phyloP scores from a whole-genome alignment of 2,113 vertebrate genomes.

The Agelaius phoeniceus region DNA sequence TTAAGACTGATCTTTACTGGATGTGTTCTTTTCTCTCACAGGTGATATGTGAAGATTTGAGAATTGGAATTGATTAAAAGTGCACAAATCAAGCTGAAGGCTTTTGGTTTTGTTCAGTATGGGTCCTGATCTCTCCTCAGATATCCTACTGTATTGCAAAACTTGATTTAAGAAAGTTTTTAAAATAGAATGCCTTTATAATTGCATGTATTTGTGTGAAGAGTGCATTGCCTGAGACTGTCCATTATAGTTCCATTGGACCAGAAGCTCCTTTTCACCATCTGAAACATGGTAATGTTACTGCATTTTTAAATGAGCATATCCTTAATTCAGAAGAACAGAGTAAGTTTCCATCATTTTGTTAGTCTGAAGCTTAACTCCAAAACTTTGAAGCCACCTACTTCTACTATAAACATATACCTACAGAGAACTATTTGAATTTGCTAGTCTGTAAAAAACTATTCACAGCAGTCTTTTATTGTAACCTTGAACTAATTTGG shows the following conservation, averaged over 20 bases:
- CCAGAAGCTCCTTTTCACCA: neutral
- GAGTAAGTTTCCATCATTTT: neutral
- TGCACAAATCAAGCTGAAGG: slow-evolving; percentile 32
- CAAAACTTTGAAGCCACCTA: slow-evolving; percentile 18
- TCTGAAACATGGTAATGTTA: neutral
- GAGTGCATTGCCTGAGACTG: slow-evolving; percentile 43
- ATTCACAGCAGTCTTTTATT: neutral
- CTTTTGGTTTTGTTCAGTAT: slow-evolving; percentile 15
- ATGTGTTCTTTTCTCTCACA: slow-evolving; percentile 34
- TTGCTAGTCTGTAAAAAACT: neutral
- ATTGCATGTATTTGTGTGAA: slow-evolving; percentile 60
- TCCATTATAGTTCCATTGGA: neutral
- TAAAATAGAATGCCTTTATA: slow-evolving; percentile 50
- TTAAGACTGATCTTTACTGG: neutral
- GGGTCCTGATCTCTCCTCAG: slow-evolving; percentile 42
- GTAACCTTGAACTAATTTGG: neutral
- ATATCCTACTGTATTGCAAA: slow-evolving; percentile 41
- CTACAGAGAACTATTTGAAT: neutral
- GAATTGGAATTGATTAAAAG: slow-evolving; percentile 42
- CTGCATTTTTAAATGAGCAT: neutral
- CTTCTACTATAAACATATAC: neutral
- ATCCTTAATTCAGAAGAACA: neutral
- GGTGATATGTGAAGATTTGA: slow-evolving; percentile 55
- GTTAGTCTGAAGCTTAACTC: slow-evolving; percentile 34
- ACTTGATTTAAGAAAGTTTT: slow-evolving; percentile 43